These are phyloP conservation scores for Buathra laborator DNA, from an alignment of 2,888 invertebrate species.

Conservation along the genomic window DNA sequence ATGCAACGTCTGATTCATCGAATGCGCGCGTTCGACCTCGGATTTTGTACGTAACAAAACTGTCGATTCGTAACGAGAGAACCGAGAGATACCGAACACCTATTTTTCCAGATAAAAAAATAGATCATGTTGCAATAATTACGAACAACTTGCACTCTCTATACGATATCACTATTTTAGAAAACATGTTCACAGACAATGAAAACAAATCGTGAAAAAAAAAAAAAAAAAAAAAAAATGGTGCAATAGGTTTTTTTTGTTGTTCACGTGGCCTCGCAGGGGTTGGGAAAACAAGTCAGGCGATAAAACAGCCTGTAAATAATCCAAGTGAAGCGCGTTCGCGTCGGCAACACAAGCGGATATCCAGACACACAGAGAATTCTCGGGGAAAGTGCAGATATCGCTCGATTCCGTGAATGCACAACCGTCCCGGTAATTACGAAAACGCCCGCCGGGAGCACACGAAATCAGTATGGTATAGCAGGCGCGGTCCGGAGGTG, in stretches of 20 bases:
- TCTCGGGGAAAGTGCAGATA: conserved; percentile 50
- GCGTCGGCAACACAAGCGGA: conserved; percentile 8
- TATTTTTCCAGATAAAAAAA: background rate
- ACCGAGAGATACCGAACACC: background rate
- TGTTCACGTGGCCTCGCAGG: background rate
- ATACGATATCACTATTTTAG: background rate
- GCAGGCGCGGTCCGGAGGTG: conserved; percentile 24
- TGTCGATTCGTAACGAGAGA: conserved; percentile 37
- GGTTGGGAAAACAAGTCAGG: conserved; percentile 7
- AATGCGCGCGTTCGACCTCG: conserved; percentile 27
- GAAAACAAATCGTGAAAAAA: background rate
- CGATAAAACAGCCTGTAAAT: conserved; percentile 20
- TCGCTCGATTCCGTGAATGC: conserved; percentile 51
- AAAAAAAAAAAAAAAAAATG: background rate
- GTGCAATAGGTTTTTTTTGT: background rate
- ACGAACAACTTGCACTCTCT: background rate
- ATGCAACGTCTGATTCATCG: conserved; percentile 41
- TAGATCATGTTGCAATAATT: background rate
- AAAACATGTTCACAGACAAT: background rate
- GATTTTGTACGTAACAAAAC: conserved; percentile 6
- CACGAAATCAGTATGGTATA: conserved; percentile 56
- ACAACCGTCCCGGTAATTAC: conserved; percentile 57
- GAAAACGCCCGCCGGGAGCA: conserved; percentile 56
- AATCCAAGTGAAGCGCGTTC: conserved; percentile 21
- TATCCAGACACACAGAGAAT: conserved; percentile 10